These are phyloP conservation scores for Homalodisca vitripennis DNA, from an alignment of 1,140 invertebrate genomes.

Conservation along the genomic window DNA sequence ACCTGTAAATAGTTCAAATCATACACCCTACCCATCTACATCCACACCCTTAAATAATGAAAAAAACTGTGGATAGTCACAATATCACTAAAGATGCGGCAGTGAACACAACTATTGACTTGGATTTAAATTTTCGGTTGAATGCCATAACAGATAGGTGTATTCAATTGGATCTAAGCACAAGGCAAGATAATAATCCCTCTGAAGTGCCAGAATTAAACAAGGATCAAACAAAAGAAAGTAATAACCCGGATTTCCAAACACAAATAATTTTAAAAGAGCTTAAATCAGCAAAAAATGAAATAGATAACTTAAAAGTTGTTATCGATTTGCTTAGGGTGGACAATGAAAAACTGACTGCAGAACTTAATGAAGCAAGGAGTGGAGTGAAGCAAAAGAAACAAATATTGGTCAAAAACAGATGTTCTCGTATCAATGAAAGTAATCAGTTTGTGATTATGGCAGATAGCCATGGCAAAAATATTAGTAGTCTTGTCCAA, in stretches of 20 bases:
- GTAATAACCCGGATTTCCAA: neutral
- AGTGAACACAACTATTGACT: neutral
- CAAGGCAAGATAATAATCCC: neutral
- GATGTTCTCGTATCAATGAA: neutral
- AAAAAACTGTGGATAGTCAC: neutral
- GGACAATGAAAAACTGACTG: neutral
- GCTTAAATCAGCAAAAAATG: neutral
- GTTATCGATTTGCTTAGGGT: neutral
- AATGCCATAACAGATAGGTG: neutral
- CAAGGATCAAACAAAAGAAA: neutral
- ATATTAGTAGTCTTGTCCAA: neutral
- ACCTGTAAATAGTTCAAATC: neutral
- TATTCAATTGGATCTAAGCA: neutral
- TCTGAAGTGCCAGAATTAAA: neutral
- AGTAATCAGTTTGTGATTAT: neutral
- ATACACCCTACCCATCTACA: neutral
- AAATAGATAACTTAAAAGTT: neutral
- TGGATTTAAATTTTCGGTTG: neutral
- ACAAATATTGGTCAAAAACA: neutral
- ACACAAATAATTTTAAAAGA: neutral
- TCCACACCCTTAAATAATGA: neutral
- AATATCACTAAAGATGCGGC: neutral
- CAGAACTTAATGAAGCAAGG: neutral
- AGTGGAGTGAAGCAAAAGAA: neutral
- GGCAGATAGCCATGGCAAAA: neutral